Evolutionary conservation across 2,888 invertebrate genomes (phyloP).

Genomic region (Drosophila monieri): DNA sequence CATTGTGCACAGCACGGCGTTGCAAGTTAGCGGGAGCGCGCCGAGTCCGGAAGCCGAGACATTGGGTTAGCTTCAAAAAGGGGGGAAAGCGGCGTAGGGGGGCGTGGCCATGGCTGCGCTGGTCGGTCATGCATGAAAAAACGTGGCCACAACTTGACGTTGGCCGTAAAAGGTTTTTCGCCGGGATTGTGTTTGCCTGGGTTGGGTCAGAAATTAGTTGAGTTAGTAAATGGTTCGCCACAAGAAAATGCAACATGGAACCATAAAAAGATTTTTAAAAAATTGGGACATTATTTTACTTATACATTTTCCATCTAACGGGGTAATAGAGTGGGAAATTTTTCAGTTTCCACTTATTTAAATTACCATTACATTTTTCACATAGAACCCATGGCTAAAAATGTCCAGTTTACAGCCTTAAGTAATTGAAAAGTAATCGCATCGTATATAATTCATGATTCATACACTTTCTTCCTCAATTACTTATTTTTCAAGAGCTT

Average conservation of each 20-base stretch:
- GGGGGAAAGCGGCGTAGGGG: neutral
- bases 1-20: slow-evolving; percentile 22
- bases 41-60: slow-evolving; percentile 33
- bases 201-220: slow-evolving; percentile 28
- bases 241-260: neutral
- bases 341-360: too few species aligned
- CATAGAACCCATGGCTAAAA: too few species aligned
- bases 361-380: too few species aligned
- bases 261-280: neutral
- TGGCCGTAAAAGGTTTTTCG: slow-evolving; percentile 33
- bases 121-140: slow-evolving; percentile 33
- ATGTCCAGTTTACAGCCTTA: neutral
- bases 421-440: slow-evolving; percentile 1
- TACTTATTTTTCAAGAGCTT: slow-evolving; percentile 1
- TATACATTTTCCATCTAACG: neutral
- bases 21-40: slow-evolving; percentile 15
- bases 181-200: slow-evolving; percentile 25
- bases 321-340: neutral
- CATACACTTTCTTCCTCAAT: slow-evolving; percentile 11
- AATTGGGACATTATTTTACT: neutral
- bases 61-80: slow-evolving; percentile 7
- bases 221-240: slow-evolving; percentile 13
- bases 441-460: neutral
- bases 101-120: slow-evolving; percentile 4
- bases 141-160: slow-evolving; percentile 39